Evolutionary conservation across 2,888 invertebrate species (phyloP).

Genomic region (Temnothorax ravouxi): DNA sequence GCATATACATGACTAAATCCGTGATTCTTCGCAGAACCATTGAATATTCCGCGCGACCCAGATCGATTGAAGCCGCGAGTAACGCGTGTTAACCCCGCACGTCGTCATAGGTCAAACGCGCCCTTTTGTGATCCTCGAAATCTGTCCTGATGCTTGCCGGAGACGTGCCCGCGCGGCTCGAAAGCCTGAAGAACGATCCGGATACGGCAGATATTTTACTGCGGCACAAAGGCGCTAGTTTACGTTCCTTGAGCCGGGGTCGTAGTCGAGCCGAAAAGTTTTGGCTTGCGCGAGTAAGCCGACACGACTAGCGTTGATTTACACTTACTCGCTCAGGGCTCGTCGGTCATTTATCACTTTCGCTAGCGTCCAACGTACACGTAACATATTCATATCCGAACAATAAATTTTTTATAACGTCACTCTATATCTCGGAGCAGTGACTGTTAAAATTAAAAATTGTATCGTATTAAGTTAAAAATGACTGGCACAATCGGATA

Average conservation of each 20-base stretch:
- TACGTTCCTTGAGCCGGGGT: background rate
- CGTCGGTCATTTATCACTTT: constrained; percentile 35
- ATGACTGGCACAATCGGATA: background rate
- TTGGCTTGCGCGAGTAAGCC: constrained; percentile 7
- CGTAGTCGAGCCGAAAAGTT: constrained; percentile 35
- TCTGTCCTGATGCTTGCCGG: constrained; percentile 47
- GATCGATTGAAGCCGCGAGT: constrained; percentile 60
- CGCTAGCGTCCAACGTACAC: background rate
- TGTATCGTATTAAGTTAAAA: background rate
- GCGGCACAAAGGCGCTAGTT: constrained; percentile 34
- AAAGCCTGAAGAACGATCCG: constrained; percentile 29
- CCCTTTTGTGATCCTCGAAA: constrained; percentile 61
- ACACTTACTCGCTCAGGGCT: background rate
- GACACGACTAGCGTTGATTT: constrained; percentile 31
- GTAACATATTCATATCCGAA: background rate
- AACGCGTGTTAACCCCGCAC: constrained; percentile 36
- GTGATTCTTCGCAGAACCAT: constrained; percentile 28
- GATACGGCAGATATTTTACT: constrained; percentile 50
- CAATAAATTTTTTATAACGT: constrained; percentile 15
- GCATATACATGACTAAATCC: constrained; percentile 14
- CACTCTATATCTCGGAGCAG: background rate
- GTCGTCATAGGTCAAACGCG: constrained; percentile 60
- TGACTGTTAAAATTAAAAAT: constrained; percentile 5
- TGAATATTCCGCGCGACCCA: constrained; percentile 52
- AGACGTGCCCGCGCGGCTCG: constrained; percentile 31